Percentiles rank a stretch among this genome's conserved stretches.
Evolutionary conservation across 2,797 vertebrate species (phyloP).

Genomic region (Diplodus puntazzo): DNA sequence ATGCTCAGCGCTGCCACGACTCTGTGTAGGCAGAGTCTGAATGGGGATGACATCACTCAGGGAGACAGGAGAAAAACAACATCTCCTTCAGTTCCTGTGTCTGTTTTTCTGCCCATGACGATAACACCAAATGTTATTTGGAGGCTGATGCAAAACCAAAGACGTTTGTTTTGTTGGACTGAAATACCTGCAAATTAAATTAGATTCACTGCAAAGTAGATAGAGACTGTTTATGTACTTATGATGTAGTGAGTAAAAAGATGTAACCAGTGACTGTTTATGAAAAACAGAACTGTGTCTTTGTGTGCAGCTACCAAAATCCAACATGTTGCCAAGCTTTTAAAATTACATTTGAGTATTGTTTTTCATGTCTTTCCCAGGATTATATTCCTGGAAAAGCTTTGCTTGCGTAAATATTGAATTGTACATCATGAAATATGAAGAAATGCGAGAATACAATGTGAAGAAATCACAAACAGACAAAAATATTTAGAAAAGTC

Average conservation of each 20-base stretch:
- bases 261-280: neutral
- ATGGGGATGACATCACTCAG: constrained; percentile 74
- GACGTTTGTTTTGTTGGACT: neutral
- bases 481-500: neutral
- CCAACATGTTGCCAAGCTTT: no score
- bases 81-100: constrained; percentile 55
- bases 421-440: neutral
- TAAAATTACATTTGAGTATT: no score
- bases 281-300: neutral
- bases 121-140: constrained; percentile 29
- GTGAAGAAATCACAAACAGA: neutral
- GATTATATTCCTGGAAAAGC: neutral
- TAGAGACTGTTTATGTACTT: neutral
- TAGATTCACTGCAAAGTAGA: neutral
- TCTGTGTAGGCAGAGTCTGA: constrained; percentile 75
- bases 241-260: neutral
- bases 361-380: neutral
- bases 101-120: constrained; percentile 54
- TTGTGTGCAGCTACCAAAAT: neutral
- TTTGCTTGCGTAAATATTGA: neutral
- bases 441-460: neutral
- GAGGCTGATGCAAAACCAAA: constrained; percentile 23
- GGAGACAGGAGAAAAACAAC: constrained; percentile 72
- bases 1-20: constrained; percentile 75
- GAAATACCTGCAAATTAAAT: constrained; percentile 20